phyloP scores from a whole-genome alignment of 30 jellyfish, hydroid and myxozoan genomes.

The Pseudorhiza aurosa region DNA sequence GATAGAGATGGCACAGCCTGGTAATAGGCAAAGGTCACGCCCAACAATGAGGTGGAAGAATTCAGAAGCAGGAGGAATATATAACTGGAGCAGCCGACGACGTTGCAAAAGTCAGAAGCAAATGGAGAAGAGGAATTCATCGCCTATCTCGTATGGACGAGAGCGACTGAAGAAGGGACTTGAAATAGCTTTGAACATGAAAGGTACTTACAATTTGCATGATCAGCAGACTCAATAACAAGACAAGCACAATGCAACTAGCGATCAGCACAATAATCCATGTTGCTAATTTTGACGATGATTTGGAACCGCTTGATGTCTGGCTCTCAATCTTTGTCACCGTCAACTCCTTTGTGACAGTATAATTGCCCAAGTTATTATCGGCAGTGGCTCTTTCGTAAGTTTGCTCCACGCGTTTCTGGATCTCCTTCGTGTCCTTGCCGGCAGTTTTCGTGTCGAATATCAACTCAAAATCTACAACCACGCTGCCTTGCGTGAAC shows the following conservation, averaged over 20 bases:
- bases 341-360: constrained; percentile 4
- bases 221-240: not conserved
- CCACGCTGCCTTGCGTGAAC: constrained; percentile 29
- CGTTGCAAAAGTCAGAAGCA: no score
- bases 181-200: not conserved
- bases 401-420: constrained; percentile 2
- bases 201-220: constrained; percentile 28
- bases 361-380: constrained; percentile 8
- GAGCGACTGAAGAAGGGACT: no score
- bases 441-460: constrained; percentile 56
- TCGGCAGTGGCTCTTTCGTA: constrained; percentile 27
- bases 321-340: constrained; percentile 1
- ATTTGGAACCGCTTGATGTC: not conserved
- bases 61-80: no score
- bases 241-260: not conserved
- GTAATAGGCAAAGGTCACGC: no score
- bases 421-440: constrained; percentile 2
- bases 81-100: no score
- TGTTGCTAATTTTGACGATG: constrained; percentile 17
- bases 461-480: constrained; percentile 30
- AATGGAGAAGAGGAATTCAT: no score
- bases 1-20: no score
- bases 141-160: no score
- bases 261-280: constrained; percentile 55
- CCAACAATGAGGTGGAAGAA: no score